Conservation (phyloP, 2,113 vertebrate species). For the Pipra filicauda region DNA sequence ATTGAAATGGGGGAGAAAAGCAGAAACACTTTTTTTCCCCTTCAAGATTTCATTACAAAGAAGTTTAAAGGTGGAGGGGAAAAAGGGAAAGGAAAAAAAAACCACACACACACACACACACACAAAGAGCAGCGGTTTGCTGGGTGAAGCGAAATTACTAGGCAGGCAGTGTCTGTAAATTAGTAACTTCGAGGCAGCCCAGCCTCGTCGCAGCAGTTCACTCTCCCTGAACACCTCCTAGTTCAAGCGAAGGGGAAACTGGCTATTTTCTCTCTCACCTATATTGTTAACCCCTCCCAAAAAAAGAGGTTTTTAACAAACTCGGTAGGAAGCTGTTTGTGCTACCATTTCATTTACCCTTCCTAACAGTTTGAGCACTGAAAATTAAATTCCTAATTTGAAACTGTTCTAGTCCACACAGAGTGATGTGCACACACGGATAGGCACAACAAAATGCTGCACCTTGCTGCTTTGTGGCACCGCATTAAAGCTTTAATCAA, state of each 20-base stretch:
- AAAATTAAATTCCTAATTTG: not conserved
- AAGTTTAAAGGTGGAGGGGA: rapidly evolving
- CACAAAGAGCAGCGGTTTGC: not conserved
- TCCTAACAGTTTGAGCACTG: not conserved
- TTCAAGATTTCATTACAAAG: not conserved
- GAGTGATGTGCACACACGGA: not conserved
- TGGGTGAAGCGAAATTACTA: not conserved
- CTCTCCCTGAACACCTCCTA: not conserved
- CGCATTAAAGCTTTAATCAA: not conserved
- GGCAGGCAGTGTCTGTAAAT: not conserved
- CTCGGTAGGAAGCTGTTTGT: not conserved
- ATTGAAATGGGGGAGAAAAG: not conserved
- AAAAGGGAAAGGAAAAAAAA: rapidly evolving
- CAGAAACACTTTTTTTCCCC: not conserved
- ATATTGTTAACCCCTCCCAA: not conserved
- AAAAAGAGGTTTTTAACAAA: not conserved
- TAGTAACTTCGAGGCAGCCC: not conserved
- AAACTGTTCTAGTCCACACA: not conserved
- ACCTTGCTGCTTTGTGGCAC: not conserved
- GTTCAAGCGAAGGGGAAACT: not conserved
- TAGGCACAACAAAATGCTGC: not conserved
- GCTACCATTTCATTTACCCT: not conserved
- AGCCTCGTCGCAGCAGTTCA: not conserved
- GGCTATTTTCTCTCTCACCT: not conserved
- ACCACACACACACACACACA: no score